Evolutionary conservation across 2,888 invertebrate species (phyloP).

Genomic region (Myopa tessellatipennis): DNA sequence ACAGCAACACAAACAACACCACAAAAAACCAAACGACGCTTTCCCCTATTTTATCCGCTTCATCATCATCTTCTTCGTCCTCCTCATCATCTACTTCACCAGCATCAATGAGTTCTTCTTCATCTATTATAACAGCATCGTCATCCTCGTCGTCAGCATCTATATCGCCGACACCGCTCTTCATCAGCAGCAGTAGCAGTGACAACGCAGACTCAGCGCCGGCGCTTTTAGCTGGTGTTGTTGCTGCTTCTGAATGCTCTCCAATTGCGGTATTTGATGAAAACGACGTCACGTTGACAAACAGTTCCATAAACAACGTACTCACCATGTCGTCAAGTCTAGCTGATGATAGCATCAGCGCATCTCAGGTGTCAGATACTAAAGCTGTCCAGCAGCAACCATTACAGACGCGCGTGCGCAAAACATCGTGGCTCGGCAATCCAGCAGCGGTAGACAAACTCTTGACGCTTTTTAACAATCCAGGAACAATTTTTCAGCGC

Average conservation of each 20-base stretch:
- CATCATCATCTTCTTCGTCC: conserved; percentile 44
- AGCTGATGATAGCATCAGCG: conserved; percentile 45
- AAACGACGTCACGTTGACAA: conserved; percentile 62
- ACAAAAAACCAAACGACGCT: conserved; percentile 36
- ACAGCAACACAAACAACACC: conserved; percentile 37
- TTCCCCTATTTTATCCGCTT: conserved; percentile 42
- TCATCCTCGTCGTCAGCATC: conserved; percentile 44
- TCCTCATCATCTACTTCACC: conserved; percentile 53
- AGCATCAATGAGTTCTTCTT: conserved; percentile 48
- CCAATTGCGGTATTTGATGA: conserved; percentile 61
- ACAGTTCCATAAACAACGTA: conserved; percentile 54
- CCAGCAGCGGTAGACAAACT: conserved; percentile 76
- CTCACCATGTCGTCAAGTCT: conserved; percentile 44
- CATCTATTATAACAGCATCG: conserved; percentile 47
- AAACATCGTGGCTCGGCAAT: conserved; percentile 74
- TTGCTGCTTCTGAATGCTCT: conserved; percentile 47
- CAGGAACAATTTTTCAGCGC: conserved; percentile 73
- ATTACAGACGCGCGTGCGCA: conserved; percentile 69
- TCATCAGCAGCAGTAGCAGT: conserved; percentile 27
- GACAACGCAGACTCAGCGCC: conserved; percentile 34
- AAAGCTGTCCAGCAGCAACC: conserved; percentile 39
- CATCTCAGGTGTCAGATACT: conserved; percentile 28
- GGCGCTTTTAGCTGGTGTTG: neutral
- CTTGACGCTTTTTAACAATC: conserved; percentile 75
- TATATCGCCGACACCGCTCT: conserved; percentile 43